These are phyloP conservation scores for Cacatua alba DNA, from an alignment of 2,113 vertebrate genomes.

Conservation along the genomic window DNA sequence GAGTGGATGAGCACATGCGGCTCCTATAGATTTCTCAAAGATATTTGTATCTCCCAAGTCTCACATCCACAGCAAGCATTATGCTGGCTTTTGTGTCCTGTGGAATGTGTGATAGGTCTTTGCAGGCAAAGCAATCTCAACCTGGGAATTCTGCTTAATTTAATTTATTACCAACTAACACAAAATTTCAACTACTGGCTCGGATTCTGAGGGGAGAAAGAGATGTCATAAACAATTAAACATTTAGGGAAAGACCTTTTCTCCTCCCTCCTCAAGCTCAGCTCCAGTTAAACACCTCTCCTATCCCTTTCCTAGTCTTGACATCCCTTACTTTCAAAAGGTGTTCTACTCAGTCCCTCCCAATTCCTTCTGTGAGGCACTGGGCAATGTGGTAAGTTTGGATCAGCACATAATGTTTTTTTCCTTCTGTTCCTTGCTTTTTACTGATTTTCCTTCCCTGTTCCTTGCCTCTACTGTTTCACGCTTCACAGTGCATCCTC, in stretches of 20 bases:
- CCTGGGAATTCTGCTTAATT: background rate
- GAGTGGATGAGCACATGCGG: background rate
- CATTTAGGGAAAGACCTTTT: background rate
- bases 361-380: background rate
- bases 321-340: background rate
- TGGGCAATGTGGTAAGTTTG: background rate
- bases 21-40: background rate
- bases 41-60: background rate
- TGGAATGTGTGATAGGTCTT: background rate
- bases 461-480: background rate
- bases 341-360: accelerated
- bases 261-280: background rate
- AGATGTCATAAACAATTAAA: background rate
- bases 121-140: background rate
- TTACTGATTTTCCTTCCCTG: background rate
- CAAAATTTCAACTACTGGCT: background rate
- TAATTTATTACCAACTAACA: background rate
- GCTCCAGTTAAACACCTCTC: background rate
- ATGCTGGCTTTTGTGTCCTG: background rate
- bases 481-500: background rate
- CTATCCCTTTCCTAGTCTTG: background rate
- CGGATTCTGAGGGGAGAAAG: background rate
- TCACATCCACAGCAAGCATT: background rate
- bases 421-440: background rate
- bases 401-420: background rate